Evolutionary conservation across 2,888 invertebrate genomes (phyloP), one percentile per base, ranked within the genome.

Genomic region (Strigamia transsilvanica): DNA sequence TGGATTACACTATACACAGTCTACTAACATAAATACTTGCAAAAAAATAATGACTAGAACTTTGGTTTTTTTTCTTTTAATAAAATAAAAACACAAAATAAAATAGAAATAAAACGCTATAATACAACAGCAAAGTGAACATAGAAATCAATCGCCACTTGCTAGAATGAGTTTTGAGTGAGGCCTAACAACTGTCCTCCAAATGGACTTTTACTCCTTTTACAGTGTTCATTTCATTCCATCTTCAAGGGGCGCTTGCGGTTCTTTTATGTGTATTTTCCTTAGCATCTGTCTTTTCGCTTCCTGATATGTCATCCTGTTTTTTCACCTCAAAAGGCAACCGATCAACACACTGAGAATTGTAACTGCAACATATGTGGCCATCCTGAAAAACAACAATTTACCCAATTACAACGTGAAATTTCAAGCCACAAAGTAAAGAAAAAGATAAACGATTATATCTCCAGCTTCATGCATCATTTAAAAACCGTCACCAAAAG

Each of bases 291-390:
- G 38, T 41, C 18, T 56, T 80, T 18, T 27, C 80, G 56, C 21
- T 32, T 46, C 80, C 27, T 80, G 80, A 80, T 80, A 80, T 80
- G 80, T 80, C 80, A n/a, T 80, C 80, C 41, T 41, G 23, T 21
- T 27, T 79, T 38, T 42, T 79, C 79, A 42, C 15, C 32, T 77
- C 32, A 77, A 18, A 38, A 77, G 38, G 77, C 32, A 77, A 32
- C 3, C 77, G 77, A 18, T 80, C 38, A 73, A 87, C 86, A 86
- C 90, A 90, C 87, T 88, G 87, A 87, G 88, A 88, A 88, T 89
- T 89, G 88, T 89, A 89, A 88, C 88, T 89, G 87, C 90, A 90
- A 88, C 89, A 89, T 86, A 90, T 88, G 87, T 88, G 88, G 87
- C 89, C 89, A 87, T 89, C 88, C 90, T 90, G 87, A 84, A 88